These are phyloP conservation scores for Crenichthys baileyi DNA, from an alignment of 2,797 vertebrate genomes.

Conservation along the genomic window DNA sequence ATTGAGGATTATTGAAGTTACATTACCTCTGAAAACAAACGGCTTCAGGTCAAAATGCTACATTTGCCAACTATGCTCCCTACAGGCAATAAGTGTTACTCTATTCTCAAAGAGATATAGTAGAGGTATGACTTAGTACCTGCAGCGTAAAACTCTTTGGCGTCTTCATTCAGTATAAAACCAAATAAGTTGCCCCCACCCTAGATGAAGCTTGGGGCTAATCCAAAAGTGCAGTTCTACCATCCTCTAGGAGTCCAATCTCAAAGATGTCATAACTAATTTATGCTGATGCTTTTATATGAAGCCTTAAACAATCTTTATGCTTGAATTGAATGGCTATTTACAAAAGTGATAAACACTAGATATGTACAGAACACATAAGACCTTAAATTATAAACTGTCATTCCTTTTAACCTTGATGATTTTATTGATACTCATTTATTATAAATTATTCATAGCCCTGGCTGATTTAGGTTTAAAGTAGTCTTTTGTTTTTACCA, in stretches of 20 bases:
- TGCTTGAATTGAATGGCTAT: too few relatives aligned
- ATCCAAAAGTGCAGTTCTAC: not conserved
- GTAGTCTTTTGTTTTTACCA: not conserved
- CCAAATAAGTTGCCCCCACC: not conserved
- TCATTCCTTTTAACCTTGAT: too few relatives aligned
- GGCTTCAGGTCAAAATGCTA: not conserved
- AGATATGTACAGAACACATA: too few relatives aligned
- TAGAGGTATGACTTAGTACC: not conserved
- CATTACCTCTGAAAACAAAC: not conserved
- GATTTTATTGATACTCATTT: too few relatives aligned
- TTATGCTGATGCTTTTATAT: too few relatives aligned
- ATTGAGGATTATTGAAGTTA: not conserved
- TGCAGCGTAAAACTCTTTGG: not conserved
- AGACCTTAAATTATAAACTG: too few relatives aligned
- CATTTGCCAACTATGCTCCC: conserved; percentile 5
- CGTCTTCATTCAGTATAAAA: not conserved
- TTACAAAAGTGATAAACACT: too few relatives aligned
- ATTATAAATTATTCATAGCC: too few relatives aligned
- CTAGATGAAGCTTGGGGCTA: not conserved
- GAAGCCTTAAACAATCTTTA: too few relatives aligned
- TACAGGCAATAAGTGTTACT: conserved; percentile 11
- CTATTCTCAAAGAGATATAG: not conserved
- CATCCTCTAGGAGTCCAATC: too few relatives aligned
- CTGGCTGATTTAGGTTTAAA: too few relatives aligned
- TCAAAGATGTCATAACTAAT: too few relatives aligned